Evolutionary conservation across 2,888 invertebrate species (phyloP).

Genomic region (Tetramorium bicarinatum): DNA sequence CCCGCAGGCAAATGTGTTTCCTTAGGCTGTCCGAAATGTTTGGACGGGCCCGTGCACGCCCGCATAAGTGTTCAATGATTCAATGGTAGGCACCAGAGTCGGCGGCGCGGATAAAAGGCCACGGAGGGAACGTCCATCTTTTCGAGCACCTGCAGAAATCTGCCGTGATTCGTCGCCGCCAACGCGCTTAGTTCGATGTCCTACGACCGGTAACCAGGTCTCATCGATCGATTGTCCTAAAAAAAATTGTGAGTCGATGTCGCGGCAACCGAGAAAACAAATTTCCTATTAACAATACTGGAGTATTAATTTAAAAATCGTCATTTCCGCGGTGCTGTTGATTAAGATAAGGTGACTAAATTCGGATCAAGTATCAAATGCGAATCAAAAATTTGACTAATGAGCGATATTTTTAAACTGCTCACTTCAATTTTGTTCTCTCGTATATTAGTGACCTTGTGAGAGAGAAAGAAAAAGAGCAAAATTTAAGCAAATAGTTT

Average conservation of each 20-base stretch:
- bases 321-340: neutral
- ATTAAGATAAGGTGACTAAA: neutral
- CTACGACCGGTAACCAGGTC: neutral
- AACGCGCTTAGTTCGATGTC: neutral
- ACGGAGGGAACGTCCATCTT: slow-evolving; percentile 18
- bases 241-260: neutral
- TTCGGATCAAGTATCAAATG: too few species aligned
- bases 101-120: slow-evolving; percentile 22
- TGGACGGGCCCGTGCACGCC: slow-evolving; percentile 75
- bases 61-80: slow-evolving; percentile 63
- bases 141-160: slow-evolving; percentile 38
- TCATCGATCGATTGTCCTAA: neutral
- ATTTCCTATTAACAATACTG: neutral
- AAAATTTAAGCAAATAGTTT: too few species aligned
- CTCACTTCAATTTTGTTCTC: too few species aligned
- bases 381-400: too few species aligned
- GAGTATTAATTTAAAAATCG: slow-evolving; percentile 5
- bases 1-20: slow-evolving; percentile 85
- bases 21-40: slow-evolving; percentile 84
- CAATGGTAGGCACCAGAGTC: slow-evolving; percentile 46
- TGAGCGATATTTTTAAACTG: too few species aligned
- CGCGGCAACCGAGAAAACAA: neutral
- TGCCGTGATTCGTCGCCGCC: slow-evolving; percentile 33
- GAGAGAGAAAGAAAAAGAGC: too few species aligned
- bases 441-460: too few species aligned